phyloP scores from a whole-genome alignment of 2,888 invertebrate genomes.

The Rhogogaster chlorosoma region DNA sequence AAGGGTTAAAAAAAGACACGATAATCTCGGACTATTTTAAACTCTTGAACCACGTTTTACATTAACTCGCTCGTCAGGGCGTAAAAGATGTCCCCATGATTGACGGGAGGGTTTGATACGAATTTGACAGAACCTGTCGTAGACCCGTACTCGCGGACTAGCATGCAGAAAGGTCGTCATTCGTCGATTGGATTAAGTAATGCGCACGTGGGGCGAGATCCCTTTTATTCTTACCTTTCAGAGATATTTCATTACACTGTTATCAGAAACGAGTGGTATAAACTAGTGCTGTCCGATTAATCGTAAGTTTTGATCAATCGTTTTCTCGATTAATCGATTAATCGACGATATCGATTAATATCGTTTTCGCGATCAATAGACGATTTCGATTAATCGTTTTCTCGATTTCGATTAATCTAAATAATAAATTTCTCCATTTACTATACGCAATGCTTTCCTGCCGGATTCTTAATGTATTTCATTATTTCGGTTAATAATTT shows the following conservation, averaged over 20 bases:
- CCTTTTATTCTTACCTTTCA: neutral
- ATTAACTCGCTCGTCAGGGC: neutral
- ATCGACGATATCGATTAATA: too few species aligned
- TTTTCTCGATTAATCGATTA: too few species aligned
- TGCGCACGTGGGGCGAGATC: neutral
- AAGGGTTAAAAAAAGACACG: neutral
- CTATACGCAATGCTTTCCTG: too few species aligned
- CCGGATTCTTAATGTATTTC: too few species aligned
- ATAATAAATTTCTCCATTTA: too few species aligned
- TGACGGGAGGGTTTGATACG: neutral
- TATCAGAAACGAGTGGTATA: neutral
- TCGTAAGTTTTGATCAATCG: too few species aligned
- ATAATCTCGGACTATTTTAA: neutral
- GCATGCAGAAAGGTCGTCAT: conserved; percentile 2
- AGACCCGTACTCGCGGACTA: neutral
- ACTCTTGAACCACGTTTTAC: conserved; percentile 2
- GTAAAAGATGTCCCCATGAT: neutral
- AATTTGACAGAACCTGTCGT: conserved; percentile 33
- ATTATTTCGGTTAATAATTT: too few species aligned
- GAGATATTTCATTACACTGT: neutral
- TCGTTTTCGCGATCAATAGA: too few species aligned
- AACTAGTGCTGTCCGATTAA: too few species aligned
- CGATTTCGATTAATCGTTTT: too few species aligned
- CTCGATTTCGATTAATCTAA: too few species aligned
- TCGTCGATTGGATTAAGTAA: neutral